Percentiles rank a stretch among this genome's conserved stretches.
phyloP scores from a whole-genome alignment of 2,888 invertebrate species.

The Archaeoteleia sp. region DNA sequence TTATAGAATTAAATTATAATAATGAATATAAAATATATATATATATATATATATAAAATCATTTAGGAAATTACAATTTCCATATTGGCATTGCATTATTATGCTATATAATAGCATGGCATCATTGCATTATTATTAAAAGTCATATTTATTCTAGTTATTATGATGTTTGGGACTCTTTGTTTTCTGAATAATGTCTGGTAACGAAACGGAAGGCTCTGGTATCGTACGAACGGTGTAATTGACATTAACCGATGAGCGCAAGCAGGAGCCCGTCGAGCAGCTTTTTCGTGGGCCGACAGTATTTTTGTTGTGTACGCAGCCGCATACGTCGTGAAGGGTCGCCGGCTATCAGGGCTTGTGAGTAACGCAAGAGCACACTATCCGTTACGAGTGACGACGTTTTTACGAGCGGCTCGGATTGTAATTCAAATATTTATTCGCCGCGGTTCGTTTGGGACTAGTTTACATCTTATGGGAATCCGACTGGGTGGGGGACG shows the following conservation, averaged over 20 bases:
- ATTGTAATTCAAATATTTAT: conserved; percentile 72
- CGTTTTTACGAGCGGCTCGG: conserved; percentile 70
- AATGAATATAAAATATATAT: too few species aligned
- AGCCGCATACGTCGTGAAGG: conserved; percentile 26
- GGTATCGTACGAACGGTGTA: background rate
- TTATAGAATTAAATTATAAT: too few species aligned
- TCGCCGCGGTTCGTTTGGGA: conserved; percentile 63
- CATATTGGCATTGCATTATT: too few species aligned
- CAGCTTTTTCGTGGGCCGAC: conserved; percentile 32
- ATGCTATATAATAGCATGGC: too few species aligned
- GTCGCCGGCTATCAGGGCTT: conserved; percentile 25
- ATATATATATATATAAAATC: too few species aligned
- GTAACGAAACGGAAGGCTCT: too few species aligned
- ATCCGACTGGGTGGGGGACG: conserved; percentile 46
- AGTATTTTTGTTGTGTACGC: conserved; percentile 33
- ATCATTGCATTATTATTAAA: too few species aligned
- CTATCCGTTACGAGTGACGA: conserved; percentile 70
- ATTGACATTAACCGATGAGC: conserved; percentile 29
- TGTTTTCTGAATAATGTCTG: too few species aligned
- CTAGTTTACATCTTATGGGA: conserved; percentile 60
- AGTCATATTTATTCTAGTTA: too few species aligned
- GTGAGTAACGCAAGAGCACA: conserved; percentile 48
- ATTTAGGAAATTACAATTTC: too few species aligned
- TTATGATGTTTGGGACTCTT: too few species aligned
- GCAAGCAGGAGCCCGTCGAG: conserved; percentile 25